Conservation (phyloP, 1,140 invertebrate genomes). For the Ptiloglossa arizonensis region DNA sequence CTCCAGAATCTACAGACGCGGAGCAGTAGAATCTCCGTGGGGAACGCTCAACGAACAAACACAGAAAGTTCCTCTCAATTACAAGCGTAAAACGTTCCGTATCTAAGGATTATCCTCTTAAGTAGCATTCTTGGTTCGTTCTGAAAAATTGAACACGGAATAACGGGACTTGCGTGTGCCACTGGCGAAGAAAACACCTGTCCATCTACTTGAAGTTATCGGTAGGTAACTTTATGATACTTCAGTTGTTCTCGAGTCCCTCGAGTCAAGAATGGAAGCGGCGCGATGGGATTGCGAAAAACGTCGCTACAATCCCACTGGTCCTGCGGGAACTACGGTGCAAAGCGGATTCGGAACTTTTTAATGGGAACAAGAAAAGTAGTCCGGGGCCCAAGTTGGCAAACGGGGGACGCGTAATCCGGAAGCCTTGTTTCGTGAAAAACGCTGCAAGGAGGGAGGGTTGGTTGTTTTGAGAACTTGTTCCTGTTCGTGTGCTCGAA, state of each 20-base stretch:
- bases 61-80: too few relatives aligned
- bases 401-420: background rate
- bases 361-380: background rate
- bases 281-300: background rate
- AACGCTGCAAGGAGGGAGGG: background rate
- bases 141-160: background rate
- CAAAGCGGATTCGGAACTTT: background rate
- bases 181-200: background rate
- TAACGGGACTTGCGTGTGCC: background rate
- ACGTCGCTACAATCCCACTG: background rate
- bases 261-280: background rate
- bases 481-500: background rate
- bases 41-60: too few relatives aligned
- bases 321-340: background rate
- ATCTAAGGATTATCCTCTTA: background rate
- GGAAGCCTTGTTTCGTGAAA: background rate
- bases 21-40: too few relatives aligned
- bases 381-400: background rate
- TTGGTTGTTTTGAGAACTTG: background rate
- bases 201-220: background rate
- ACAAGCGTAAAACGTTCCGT: too few relatives aligned
- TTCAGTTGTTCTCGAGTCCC: background rate
- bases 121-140: background rate
- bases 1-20: too few relatives aligned
- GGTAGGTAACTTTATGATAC: background rate